Evolutionary conservation across 2,888 invertebrate genomes (phyloP).

Genomic region (Melanostoma scalare): DNA sequence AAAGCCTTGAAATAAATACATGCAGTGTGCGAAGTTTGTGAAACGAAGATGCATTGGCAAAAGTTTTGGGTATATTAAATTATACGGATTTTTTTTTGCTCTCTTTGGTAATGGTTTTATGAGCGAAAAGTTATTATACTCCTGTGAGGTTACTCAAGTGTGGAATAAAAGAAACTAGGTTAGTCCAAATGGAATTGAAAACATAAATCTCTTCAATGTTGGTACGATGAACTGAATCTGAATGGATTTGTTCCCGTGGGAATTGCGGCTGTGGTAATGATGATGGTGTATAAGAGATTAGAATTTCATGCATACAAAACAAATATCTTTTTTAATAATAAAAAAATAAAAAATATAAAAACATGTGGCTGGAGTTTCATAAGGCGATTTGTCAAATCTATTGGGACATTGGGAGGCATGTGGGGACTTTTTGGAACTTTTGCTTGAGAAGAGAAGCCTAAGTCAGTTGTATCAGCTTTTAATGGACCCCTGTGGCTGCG

Average conservation of each 20-base stretch:
- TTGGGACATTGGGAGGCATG: no score
- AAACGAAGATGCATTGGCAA: conserved; percentile 61
- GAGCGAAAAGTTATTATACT: conserved; percentile 46
- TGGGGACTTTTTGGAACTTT: no score
- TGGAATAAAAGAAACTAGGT: conserved; percentile 32
- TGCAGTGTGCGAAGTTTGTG: conserved; percentile 61
- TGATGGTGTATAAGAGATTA: no score
- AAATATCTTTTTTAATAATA: no score
- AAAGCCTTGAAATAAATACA: conserved; percentile 68
- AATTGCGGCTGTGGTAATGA: no score
- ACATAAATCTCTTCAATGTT: neutral
- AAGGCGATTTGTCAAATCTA: no score
- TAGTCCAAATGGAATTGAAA: conserved; percentile 13
- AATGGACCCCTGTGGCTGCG: no score
- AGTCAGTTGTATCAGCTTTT: no score
- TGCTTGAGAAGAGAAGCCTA: no score
- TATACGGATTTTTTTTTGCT: conserved; percentile 21
- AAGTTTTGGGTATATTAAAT: conserved; percentile 51
- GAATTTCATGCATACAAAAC: no score
- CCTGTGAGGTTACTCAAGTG: conserved; percentile 1
- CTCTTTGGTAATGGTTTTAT: conserved; percentile 55
- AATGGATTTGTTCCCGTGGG: neutral
- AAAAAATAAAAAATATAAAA: no score
- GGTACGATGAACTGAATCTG: conserved; percentile 14
- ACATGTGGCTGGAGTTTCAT: no score